A percentile compares a stretch with the other conserved stretches of the same genome.
These are phyloP conservation scores for Halcyon badia DNA, from an alignment of 2,797 vertebrate species.

Conservation along the genomic window DNA sequence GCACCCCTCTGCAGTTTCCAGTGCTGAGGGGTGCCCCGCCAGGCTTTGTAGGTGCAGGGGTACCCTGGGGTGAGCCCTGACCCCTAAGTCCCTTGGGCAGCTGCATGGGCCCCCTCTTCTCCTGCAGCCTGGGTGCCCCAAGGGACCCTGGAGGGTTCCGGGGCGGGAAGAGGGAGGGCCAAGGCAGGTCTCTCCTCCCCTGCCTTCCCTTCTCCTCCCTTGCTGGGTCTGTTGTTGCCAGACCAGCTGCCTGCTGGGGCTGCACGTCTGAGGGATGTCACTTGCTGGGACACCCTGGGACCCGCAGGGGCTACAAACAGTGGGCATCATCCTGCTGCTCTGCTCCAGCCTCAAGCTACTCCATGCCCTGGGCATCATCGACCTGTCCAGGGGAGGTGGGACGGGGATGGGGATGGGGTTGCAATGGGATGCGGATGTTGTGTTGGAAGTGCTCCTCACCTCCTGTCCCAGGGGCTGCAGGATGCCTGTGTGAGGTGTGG, in stretches of 20 bases:
- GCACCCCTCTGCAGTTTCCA: rapidly evolving
- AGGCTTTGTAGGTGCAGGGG: not conserved
- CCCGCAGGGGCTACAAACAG: conserved; percentile 84
- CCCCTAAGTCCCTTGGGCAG: not conserved
- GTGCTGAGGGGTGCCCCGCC: not conserved
- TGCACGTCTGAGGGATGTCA: not conserved
- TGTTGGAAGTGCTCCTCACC: not conserved
- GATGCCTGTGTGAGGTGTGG: not conserved
- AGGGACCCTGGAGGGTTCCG: not conserved
- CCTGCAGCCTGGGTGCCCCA: not conserved
- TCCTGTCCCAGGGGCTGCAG: not conserved
- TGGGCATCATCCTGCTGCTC: conserved; percentile 87
- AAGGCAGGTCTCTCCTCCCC: conserved; percentile 20
- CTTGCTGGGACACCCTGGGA: not conserved
- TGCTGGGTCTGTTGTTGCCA: not conserved
- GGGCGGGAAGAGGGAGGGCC: conserved; percentile 22
- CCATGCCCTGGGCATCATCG: conserved; percentile 40
- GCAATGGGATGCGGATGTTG: not conserved
- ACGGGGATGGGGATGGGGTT: not conserved
- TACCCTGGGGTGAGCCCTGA: not conserved
- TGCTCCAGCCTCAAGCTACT: conserved; percentile 80
- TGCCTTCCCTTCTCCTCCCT: not conserved
- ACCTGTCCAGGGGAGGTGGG: conserved; percentile 2
- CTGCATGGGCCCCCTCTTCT: rapidly evolving
- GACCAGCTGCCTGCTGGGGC: conserved; percentile 14